Base-by-base conservation (phyloP, 2,888 invertebrate genomes). In the Oscheius myriophilus region DNA sequence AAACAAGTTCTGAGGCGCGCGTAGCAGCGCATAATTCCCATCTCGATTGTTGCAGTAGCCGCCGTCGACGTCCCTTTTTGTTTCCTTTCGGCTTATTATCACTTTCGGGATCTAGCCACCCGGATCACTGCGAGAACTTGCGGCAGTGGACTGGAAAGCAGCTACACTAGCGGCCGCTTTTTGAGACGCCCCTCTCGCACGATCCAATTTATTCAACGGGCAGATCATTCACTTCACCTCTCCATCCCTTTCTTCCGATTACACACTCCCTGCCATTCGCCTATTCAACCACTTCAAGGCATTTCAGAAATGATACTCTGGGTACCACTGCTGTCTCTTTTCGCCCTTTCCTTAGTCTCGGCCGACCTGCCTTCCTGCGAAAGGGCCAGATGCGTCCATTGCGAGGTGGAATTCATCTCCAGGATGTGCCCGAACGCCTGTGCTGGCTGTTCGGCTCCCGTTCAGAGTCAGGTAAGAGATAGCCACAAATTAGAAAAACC, bases 381-480 rank as follows among this genome's bases (percentile, higher is more conserved):
- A 9, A 71, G 84, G 16, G 85, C 85, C 9, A 71, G 81, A 70
- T 85, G 85, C 64, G 72, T 78, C 26, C 85, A 85, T 65, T 85
- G 85, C 64, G 76, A 76, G 3, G 80, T 83, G 26, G 79, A 82
- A 26, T 83, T 85, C 72, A 84, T 85, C 41, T 67, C 75, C 14
- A 68, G 76, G 41, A 81, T 79, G 79, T 81, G 81, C 59, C 78
- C 80, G 12, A 63, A 71, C 7, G 76, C 78, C 16, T 78, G 79
- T 72, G 52, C 72, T 25, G 25, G 55, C 18, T 75, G 75, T 46
- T 16, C 41, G 7, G 41, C 18, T 25, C 51, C 67, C 58, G 46
- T 7, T n/a, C n/a, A 53, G 4, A 53, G 21, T 6, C 16, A 46
- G 21, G 46, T 46, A 21, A 46, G 46, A 18, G 46, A 12, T n/a